Evolutionary conservation across 2,888 invertebrate genomes (phyloP).

Genomic region (Drosophila austrosaltans): DNA sequence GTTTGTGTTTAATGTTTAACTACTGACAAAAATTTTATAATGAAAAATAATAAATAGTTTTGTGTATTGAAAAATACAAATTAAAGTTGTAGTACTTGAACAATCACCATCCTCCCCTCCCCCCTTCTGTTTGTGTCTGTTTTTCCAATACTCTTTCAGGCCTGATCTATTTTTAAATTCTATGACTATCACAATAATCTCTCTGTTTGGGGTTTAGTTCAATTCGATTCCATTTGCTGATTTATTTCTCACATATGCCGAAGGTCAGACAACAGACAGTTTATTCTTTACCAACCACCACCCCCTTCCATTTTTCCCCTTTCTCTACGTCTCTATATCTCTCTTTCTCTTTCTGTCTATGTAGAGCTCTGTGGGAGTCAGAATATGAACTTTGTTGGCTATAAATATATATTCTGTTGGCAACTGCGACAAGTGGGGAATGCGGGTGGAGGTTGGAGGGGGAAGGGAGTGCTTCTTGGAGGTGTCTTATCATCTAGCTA

Average conservation of each 20-base stretch:
- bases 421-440: constrained; percentile 8
- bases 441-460: not conserved
- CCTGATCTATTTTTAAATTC: not conserved
- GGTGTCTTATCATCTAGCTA: constrained; percentile 10
- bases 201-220: not conserved
- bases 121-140: not conserved
- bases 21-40: no score
- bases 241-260: not conserved
- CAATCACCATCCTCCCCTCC: no score
- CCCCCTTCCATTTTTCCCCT: not conserved
- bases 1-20: no score
- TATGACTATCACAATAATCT: constrained; percentile 4
- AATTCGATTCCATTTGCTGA: constrained; percentile 12
- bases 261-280: constrained; percentile 16
- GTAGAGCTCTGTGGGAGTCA: constrained; percentile 6
- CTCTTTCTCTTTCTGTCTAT: not conserved
- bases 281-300: not conserved
- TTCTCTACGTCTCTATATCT: not conserved
- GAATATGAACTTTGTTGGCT: constrained; percentile 10
- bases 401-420: constrained; percentile 29
- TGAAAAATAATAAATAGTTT: no score
- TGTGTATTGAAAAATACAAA: no score
- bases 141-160: not conserved
- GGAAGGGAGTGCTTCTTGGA: constrained; percentile 22
- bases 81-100: no score